These are phyloP conservation scores for Polietes domitor DNA, from an alignment of 2,888 invertebrate species.

Conservation along the genomic window DNA sequence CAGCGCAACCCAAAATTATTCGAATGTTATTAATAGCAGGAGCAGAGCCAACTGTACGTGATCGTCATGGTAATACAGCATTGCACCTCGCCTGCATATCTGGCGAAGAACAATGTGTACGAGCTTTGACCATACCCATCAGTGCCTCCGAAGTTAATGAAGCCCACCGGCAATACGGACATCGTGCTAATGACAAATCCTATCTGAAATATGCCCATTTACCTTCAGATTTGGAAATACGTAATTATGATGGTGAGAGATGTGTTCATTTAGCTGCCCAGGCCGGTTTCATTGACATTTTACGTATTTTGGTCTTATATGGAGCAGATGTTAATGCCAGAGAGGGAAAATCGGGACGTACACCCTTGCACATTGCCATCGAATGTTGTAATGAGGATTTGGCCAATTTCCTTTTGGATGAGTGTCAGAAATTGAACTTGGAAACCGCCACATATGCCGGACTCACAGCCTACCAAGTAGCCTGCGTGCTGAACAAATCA, in stretches of 20 bases:
- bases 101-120: conserved; percentile 87
- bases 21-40: conserved; percentile 91
- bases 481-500: conserved; percentile 81
- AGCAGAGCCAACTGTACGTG: conserved; percentile 85
- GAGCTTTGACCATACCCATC: conserved; percentile 87
- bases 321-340: conserved; percentile 92
- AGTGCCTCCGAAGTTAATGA: conserved; percentile 81
- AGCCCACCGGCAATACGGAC: conserved; percentile 79
- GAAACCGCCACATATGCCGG: conserved; percentile 86
- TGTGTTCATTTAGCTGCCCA: conserved; percentile 92
- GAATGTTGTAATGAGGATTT: conserved; percentile 85
- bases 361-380: conserved; percentile 90
- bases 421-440: conserved; percentile 83
- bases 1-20: conserved; percentile 87
- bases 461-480: conserved; percentile 86
- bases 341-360: conserved; percentile 90
- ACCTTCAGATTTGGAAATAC: conserved; percentile 87
- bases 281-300: conserved; percentile 86
- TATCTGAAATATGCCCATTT: conserved; percentile 78
- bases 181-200: conserved; percentile 79
- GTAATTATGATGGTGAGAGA: conserved; percentile 94
- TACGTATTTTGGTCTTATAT: conserved; percentile 87
- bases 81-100: conserved; percentile 90
- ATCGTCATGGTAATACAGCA: conserved; percentile 91
- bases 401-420: conserved; percentile 84